Conservation (phyloP, 35 echinoderm and acorn worm species). For the Heliocidaris erythrogramma region DNA sequence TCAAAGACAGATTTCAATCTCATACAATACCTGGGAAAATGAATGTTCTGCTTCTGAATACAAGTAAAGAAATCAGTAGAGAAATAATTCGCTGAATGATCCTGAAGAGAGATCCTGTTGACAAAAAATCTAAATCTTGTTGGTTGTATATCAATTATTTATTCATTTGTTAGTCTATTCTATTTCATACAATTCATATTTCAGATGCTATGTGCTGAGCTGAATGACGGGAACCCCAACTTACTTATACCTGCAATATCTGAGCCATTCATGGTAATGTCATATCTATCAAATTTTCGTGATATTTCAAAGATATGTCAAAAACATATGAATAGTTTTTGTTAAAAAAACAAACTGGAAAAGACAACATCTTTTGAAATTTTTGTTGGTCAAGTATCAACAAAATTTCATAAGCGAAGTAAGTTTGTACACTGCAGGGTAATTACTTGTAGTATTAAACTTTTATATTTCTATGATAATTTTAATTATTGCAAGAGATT, state of each 20-base stretch:
- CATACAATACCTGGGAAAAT: not conserved
- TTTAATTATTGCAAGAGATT: too few species aligned
- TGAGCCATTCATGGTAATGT: slow-evolving; percentile 68
- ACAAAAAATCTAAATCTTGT: too few species aligned
- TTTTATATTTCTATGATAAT: too few species aligned
- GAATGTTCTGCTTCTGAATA: too few species aligned
- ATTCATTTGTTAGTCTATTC: not conserved
- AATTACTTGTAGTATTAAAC: too few species aligned
- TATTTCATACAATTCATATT: not conserved
- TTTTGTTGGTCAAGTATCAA: too few species aligned
- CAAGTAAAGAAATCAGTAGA: not conserved
- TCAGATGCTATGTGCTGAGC: slow-evolving; percentile 64
- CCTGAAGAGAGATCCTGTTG: not conserved
- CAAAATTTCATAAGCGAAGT: too few species aligned
- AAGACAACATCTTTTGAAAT: too few species aligned
- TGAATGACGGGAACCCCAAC: slow-evolving; percentile 56
- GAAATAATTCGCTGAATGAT: not conserved
- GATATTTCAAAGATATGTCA: not conserved
- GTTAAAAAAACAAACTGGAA: not conserved
- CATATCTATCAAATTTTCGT: not conserved
- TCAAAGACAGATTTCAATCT: not conserved
- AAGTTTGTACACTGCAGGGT: too few species aligned
- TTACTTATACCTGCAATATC: slow-evolving; percentile 48
- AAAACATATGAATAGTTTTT: not conserved
- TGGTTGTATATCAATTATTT: too few species aligned